Evolutionary conservation across 2,888 invertebrate genomes (phyloP), one percentile per base, ranked within the genome.

Genomic region (Drosophila atroscutellata): DNA sequence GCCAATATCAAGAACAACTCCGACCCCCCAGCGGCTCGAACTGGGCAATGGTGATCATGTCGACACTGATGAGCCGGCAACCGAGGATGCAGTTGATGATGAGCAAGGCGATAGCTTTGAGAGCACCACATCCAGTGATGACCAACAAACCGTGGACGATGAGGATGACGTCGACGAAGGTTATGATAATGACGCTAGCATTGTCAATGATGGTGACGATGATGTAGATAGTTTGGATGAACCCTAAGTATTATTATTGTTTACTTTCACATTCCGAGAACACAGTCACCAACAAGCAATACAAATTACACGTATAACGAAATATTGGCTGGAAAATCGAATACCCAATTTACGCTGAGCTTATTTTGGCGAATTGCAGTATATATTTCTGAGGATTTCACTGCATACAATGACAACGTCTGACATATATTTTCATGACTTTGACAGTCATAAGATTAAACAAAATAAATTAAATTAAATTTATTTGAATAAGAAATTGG

Each of bases 11-110:
- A 9, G 55, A 1, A 18, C 20, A 2, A 26, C 6, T 18, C 37
- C 58, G 37, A 8, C 32, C 13, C 5, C 36, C 5, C 61, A 56
- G 18, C 63, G 75, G 11, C 63, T 59, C 8, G 90, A 85, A 7
- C 18, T 77, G 45, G 90, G 90, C 7, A 86, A 89, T 51, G 88
- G 88, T 0, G 86, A 86, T 56, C 83, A 86, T 45, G 52, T 72
- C 15, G 75, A 75, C 5, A 39, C 54, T 9, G 70, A 62, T 0
- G 74, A 65, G 0, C 65, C 30, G 13, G 47, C 64, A 0, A 69
- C 64, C 1, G 64, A 65, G 7, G 47, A 55, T 2, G 52, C 28
- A 6, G 28, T n/a, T 13, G 28, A 39, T 8, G 72, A 75, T 24
- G 67, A 70, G 1, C 50, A 50, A 2, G 54, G 7, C 3, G 69